Evolutionary conservation across 2,888 invertebrate genomes (phyloP).

Genomic region (Drosophila lacicola): DNA sequence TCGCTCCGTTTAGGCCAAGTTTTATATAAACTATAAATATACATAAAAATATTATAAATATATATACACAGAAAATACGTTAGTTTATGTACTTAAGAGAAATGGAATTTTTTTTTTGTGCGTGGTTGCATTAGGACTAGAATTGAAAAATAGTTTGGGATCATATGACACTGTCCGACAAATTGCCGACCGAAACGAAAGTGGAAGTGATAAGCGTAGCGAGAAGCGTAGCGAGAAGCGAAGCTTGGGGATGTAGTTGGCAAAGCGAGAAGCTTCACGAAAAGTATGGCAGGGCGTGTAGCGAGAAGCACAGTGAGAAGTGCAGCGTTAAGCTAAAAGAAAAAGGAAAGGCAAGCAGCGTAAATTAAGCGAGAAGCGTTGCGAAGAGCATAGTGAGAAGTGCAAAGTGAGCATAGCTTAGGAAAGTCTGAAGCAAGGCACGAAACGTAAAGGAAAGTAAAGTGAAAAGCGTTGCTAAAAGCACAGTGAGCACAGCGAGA

Average conservation of each 20-base stretch:
- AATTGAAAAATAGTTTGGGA: not conserved
- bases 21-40: conserved; percentile 63
- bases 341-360: not conserved
- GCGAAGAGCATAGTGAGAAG: not conserved
- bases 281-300: too few relatives aligned
- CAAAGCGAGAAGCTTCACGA: too few relatives aligned
- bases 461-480: not conserved
- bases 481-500: not conserved
- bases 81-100: conserved; percentile 60
- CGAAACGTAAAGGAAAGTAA: not conserved
- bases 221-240: not conserved
- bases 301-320: not conserved
- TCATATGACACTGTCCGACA: conserved; percentile 22
- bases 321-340: not conserved
- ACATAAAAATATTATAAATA: conserved; percentile 22
- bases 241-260: not conserved
- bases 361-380: too few relatives aligned
- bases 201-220: not conserved
- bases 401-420: not conserved
- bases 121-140: conserved; percentile 11
- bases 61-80: conserved; percentile 31
- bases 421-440: too few relatives aligned
- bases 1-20: conserved; percentile 72
- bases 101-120: conserved; percentile 46
- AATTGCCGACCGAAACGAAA: conserved; percentile 2